These are phyloP conservation scores for Eupeodes luniger DNA, from an alignment of 2,888 invertebrate genomes.

Conservation along the genomic window DNA sequence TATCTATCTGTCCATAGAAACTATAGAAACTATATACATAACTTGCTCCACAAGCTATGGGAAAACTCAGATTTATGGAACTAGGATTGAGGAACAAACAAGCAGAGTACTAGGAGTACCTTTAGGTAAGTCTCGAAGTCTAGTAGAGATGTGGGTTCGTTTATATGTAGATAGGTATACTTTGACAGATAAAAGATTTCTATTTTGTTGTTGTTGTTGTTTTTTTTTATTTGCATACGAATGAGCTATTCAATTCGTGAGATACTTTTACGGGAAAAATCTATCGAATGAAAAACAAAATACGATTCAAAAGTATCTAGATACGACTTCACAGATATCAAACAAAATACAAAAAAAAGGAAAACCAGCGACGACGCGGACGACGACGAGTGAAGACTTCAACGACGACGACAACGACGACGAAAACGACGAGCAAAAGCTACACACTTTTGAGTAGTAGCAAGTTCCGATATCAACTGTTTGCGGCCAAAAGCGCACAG, in stretches of 20 bases:
- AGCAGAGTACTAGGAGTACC: not conserved
- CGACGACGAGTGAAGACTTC: not conserved
- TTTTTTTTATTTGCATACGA: conserved; percentile 1
- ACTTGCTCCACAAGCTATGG: conserved; percentile 10
- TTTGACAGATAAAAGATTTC: conserved; percentile 26
- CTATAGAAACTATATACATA: not conserved
- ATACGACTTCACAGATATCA: not conserved
- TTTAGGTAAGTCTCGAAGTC: not conserved
- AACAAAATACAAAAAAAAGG: not conserved
- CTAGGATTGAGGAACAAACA: conserved; percentile 36
- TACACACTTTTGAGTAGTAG: conserved; percentile 71
- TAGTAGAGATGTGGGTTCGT: not conserved
- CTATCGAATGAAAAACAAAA: conserved; percentile 37
- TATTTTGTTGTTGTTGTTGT: not conserved
- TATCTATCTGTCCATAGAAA: not conserved
- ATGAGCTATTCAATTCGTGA: conserved; percentile 26
- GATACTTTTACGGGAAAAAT: conserved; percentile 52
- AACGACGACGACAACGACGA: conserved; percentile 1
- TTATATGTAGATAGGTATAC: conserved; percentile 5
- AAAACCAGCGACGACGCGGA: conserved; percentile 18
- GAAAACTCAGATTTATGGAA: conserved; percentile 13
- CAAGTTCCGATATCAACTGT: conserved; percentile 77
- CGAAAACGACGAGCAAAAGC: conserved; percentile 59
- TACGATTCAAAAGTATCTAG: not conserved
- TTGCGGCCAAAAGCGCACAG: conserved; percentile 76